Conservation (phyloP, 2,888 invertebrate species). For the Monopis laevigella region DNA sequence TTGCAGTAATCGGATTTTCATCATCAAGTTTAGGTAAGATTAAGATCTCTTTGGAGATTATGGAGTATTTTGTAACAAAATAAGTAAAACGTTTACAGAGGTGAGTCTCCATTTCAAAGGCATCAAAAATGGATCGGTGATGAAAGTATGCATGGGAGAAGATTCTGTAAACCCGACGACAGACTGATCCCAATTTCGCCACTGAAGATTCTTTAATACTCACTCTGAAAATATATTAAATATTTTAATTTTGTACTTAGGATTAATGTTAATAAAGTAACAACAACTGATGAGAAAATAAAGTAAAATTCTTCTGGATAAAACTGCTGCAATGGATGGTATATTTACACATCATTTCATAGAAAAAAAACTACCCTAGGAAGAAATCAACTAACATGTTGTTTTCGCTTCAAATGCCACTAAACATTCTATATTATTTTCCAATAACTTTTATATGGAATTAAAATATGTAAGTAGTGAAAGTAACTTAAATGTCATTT, state of each 20-base stretch:
- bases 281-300: no score
- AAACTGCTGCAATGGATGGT: no score
- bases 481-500: no score
- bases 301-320: no score
- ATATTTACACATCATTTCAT: no score
- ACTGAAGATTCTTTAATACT: slow-evolving; percentile 99
- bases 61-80: slow-evolving; percentile 97
- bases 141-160: slow-evolving; percentile 99
- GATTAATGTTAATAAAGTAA: no score
- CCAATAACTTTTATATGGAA: no score
- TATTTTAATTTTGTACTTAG: not conserved
- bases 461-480: no score
- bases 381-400: no score
- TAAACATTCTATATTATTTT: no score
- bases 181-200: slow-evolving; percentile 97
- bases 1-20: slow-evolving; percentile 63
- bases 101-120: slow-evolving; percentile 96
- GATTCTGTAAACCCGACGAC: slow-evolving; percentile 97
- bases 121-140: slow-evolving; percentile 95
- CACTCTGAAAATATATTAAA: slow-evolving; percentile 71
- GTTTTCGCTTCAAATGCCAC: no score
- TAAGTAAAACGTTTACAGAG: slow-evolving; percentile 96
- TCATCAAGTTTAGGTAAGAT: slow-evolving; percentile 96
- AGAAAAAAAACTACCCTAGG: no score
- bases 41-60: slow-evolving; percentile 98